A percentile compares a stretch with the other conserved stretches of the same genome.
These are phyloP conservation scores for Tragelaphus strepsiceros DNA, from an alignment of 2,113 vertebrate genomes.

Conservation along the genomic window DNA sequence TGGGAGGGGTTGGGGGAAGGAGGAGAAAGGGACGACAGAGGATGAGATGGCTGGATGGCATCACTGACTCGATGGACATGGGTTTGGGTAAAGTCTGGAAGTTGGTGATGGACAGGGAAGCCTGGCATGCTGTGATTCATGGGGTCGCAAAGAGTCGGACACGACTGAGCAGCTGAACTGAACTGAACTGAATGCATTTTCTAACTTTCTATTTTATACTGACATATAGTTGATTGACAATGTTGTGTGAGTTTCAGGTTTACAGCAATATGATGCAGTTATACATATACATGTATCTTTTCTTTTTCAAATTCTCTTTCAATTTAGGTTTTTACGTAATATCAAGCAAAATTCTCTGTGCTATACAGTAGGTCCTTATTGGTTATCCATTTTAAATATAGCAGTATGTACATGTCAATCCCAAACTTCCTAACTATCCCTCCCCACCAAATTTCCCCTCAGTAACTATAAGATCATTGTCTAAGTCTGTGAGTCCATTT, in stretches of 20 bases:
- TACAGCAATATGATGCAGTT: background rate
- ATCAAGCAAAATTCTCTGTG: background rate
- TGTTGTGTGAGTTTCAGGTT: background rate
- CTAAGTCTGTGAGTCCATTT: background rate
- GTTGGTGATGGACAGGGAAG: too few species aligned
- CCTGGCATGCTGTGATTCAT: too few species aligned
- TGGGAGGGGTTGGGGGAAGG: too few species aligned
- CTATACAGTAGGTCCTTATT: background rate
- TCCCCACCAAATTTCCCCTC: background rate
- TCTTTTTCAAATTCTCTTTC: background rate
- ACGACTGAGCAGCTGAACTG: too few species aligned
- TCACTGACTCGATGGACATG: too few species aligned
- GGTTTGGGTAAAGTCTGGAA: too few species aligned
- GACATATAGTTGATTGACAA: background rate
- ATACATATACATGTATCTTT: background rate
- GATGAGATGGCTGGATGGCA: too few species aligned
- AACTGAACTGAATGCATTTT: background rate
- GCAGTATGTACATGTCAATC: background rate
- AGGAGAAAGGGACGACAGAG: too few species aligned
- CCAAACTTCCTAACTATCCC: background rate
- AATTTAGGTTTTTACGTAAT: background rate
- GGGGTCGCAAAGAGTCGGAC: too few species aligned
- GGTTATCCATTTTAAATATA: background rate
- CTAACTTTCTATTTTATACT: background rate
- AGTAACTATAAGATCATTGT: background rate